Conservation (phyloP, 2,797 vertebrate species). For the Sparus aurata region DNA sequence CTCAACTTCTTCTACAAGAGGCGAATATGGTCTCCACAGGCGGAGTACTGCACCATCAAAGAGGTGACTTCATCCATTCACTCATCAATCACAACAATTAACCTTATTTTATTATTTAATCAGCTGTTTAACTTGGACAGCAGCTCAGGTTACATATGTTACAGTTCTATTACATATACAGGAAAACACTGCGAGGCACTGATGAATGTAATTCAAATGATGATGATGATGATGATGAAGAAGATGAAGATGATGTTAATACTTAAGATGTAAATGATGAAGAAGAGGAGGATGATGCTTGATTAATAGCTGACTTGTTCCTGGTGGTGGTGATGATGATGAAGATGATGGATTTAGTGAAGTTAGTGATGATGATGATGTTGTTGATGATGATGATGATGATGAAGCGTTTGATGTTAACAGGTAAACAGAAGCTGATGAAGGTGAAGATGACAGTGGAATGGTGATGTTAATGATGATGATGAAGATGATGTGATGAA, state of each 20-base stretch:
- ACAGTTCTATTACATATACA: neutral
- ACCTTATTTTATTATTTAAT: neutral
- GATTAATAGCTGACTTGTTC: neutral
- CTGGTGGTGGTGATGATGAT: neutral
- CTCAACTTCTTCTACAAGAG: slow-evolving; percentile 86
- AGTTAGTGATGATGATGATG: no score
- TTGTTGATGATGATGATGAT: no score
- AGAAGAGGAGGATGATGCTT: neutral
- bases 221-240: neutral
- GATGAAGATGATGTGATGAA: no score
- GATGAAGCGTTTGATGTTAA: no score
- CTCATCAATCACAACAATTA: no score
- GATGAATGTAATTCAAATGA: neutral
- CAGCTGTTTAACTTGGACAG: slow-evolving; percentile 16
- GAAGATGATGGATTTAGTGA: no score
- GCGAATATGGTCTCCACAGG: slow-evolving; percentile 77
- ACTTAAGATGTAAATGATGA: neutral
- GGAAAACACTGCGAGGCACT: neutral
- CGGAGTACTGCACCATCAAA: slow-evolving; percentile 77
- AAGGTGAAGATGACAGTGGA: no score
- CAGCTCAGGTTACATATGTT: neutral
- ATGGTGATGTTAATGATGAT: no score
- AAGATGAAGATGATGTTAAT: neutral
- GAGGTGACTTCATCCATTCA: slow-evolving; percentile 71
- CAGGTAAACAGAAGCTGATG: no score